phyloP scores from a whole-genome alignment of 2,113 vertebrate genomes.

The Lophotis ruficrista region DNA sequence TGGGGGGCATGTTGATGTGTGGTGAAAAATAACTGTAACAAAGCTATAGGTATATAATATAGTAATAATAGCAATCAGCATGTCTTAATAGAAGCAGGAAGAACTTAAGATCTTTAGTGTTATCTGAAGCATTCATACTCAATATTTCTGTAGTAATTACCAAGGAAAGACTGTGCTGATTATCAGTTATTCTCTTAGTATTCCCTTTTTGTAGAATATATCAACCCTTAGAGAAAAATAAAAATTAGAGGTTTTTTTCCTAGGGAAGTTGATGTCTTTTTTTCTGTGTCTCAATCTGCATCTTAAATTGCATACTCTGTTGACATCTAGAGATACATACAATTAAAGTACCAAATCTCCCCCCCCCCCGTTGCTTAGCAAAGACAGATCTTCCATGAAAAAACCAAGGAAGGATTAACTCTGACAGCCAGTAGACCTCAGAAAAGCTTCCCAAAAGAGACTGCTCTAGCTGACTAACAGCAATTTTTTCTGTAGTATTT shows the following conservation, averaged over 20 bases:
- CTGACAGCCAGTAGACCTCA: not conserved
- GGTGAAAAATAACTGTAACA: not conserved
- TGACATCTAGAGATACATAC: not conserved
- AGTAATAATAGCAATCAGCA: not conserved
- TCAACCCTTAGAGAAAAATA: not conserved
- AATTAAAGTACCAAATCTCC: not conserved
- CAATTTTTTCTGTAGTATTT: not conserved
- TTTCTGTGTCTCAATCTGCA: not conserved
- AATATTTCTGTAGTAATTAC: not conserved
- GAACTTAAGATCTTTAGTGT: not conserved
- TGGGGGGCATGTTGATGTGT: not conserved
- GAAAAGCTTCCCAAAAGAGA: not conserved
- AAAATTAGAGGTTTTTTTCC: not conserved
- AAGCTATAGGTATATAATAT: not conserved
- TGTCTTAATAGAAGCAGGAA: not conserved
- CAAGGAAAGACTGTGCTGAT: not conserved
- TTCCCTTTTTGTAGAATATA: not conserved
- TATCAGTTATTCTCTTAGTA: not conserved
- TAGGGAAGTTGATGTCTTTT: not conserved
- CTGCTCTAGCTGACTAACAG: not conserved
- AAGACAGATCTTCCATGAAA: not conserved
- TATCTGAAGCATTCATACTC: not conserved
- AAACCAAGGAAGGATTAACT: not conserved
- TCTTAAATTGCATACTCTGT: not conserved
- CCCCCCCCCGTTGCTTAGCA: not conserved